Conservation (phyloP, 2,113 vertebrate genomes). For the Geothlypis trichas region DNA sequence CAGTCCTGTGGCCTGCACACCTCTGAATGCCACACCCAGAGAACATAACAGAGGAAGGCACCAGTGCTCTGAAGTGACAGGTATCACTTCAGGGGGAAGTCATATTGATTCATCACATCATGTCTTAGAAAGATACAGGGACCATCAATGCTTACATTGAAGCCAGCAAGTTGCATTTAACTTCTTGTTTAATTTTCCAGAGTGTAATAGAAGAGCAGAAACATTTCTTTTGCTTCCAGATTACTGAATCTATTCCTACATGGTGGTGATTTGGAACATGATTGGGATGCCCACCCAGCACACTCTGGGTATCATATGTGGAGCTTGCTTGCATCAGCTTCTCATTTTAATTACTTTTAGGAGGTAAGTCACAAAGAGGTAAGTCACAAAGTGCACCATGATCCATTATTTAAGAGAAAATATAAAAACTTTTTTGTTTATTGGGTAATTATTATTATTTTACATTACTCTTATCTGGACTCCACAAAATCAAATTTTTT, state of each 20-base stretch:
- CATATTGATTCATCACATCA: background rate
- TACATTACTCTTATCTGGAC: background rate
- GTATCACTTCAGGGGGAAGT: background rate
- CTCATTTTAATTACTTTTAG: background rate
- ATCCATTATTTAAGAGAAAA: background rate
- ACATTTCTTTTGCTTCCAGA: background rate
- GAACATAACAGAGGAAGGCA: background rate
- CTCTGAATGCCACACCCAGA: background rate
- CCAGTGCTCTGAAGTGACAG: too few species aligned
- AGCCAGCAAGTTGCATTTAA: background rate
- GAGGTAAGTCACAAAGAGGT: background rate
- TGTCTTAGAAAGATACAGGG: background rate
- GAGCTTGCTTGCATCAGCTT: background rate
- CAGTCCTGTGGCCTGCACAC: background rate
- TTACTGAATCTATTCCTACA: background rate
- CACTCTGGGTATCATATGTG: background rate
- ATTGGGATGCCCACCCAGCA: background rate
- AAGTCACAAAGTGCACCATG: background rate
- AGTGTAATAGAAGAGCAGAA: background rate
- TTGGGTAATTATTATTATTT: background rate
- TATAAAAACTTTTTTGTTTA: background rate
- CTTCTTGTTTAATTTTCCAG: background rate
- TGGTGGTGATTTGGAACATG: background rate
- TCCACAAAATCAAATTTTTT: background rate
- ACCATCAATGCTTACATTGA: background rate